A percentile compares a stretch with the other conserved stretches of the same genome.
These are phyloP conservation scores for Cyprinus carpio DNA, from an alignment of 2,113 vertebrate genomes.

Conservation along the genomic window DNA sequence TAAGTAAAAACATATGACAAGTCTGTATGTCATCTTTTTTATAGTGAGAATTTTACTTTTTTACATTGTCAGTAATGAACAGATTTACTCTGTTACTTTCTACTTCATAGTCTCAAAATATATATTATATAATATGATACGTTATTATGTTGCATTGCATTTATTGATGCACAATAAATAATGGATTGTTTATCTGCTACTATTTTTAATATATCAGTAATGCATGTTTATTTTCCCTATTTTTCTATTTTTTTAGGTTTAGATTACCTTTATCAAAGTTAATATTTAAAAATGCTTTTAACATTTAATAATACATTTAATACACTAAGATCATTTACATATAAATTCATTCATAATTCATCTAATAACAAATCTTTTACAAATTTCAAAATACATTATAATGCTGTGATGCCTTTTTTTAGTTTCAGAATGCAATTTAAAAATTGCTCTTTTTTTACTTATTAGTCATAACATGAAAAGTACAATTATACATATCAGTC, in stretches of 20 bases:
- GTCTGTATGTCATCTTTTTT: slow-evolving; percentile 10
- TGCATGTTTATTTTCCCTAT: not conserved
- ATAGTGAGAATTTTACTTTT: not conserved
- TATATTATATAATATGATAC: not conserved
- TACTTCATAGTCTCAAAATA: not conserved
- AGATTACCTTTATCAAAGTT: not conserved
- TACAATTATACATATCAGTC: not conserved
- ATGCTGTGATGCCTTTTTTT: not conserved
- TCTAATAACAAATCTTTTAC: not conserved
- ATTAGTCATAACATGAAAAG: not conserved
- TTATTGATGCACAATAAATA: no score
- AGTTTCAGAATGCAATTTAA: not conserved
- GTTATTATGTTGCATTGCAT: not conserved
- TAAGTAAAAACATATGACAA: slow-evolving; percentile 16
- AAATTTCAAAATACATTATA: not conserved
- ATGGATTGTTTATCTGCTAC: no score
- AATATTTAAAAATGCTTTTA: not conserved
- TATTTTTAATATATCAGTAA: not conserved
- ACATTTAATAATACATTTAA: not conserved
- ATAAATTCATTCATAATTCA: no score
- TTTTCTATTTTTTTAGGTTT: not conserved
- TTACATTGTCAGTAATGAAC: not conserved
- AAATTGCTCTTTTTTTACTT: not conserved
- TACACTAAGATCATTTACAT: no score
- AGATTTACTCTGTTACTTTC: not conserved